Base-by-base conservation (phyloP, 2,113 vertebrate genomes). In the Dicerorhinus sumatrensis region DNA sequence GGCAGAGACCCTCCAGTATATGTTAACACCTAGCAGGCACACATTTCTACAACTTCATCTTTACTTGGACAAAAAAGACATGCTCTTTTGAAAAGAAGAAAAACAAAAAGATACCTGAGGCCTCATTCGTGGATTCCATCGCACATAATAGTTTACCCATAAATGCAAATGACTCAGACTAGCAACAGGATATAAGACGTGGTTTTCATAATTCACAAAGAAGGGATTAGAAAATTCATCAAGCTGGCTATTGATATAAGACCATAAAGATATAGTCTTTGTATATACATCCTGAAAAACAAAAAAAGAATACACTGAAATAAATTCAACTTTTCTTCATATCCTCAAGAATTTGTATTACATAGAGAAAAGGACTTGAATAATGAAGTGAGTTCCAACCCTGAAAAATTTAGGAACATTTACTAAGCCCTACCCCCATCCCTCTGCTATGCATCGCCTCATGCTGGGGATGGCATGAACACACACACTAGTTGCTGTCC, bases 141-240 rank as follows among this genome's bases (percentile, higher is more conserved):
- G 99, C 70, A 99, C 99, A 0, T 99, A 99, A 98, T 99, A 99
- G 88, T 98, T 99, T 84, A 99, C 99, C 99, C 99, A 99, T 20
- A 99, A 99, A 84, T 99, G 99, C 98, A 99, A 98, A 88, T 99
- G 99, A 98, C 99, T 99, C 97, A 99, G 96, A 42, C 99, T 99
- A 90, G 99, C 99, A 75, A 99, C 99, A 0, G 99, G 99, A 96
- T 99, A 99, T 42, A 99, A 98, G 25, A 99, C 99, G 0, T 99
- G 99, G 98, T 99, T 99, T 97, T 99, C 99, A 60, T 99, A 99
- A 98, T 99, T 99, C 11, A 99, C 99, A 25, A 99, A 99, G 98
- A 99, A 99, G 12, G 99, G 99, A 97, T 99, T 99, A 92, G 99
- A 99, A 98, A 99, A 99, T 97, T 99, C 99, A 89, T 99, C 99